These are phyloP conservation scores for Bradypus variegatus DNA, from an alignment of 2,797 vertebrate species.

Conservation along the genomic window DNA sequence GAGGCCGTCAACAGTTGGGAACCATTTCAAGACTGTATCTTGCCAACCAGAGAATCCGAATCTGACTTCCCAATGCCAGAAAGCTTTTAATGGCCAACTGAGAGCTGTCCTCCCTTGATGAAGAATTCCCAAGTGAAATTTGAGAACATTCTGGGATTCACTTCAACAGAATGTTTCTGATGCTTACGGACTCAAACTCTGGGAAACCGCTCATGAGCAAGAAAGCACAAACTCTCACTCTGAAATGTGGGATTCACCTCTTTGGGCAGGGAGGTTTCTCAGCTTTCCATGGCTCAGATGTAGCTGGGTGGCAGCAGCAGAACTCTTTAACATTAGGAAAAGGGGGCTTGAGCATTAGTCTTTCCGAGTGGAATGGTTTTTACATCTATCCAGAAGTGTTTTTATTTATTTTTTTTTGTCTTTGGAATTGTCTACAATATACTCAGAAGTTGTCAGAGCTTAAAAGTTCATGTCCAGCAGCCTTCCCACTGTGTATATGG, in stretches of 20 bases:
- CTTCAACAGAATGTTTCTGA: not conserved
- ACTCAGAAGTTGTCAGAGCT: not conserved
- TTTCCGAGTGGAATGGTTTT: not conserved
- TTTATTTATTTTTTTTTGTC: not conserved
- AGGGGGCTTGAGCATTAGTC: fast-evolving
- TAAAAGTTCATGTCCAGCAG: fast-evolving
- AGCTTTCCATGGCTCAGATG: conserved; percentile 31
- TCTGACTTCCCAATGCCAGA: conserved; percentile 56
- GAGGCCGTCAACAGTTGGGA: conserved; percentile 62
- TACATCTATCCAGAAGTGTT: too few species aligned
- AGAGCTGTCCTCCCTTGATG: conserved; percentile 47
- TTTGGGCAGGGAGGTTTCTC: not conserved
- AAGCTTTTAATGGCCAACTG: conserved; percentile 51
- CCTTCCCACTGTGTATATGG: not conserved
- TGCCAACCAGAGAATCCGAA: conserved; percentile 55
- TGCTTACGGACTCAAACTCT: fast-evolving
- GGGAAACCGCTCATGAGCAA: not conserved
- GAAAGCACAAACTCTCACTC: not conserved
- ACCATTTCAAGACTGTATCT: conserved; percentile 55
- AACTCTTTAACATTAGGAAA: not conserved
- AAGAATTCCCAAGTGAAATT: conserved; percentile 53
- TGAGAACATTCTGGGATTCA: not conserved
- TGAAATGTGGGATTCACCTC: fast-evolving
- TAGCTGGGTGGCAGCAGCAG: not conserved
- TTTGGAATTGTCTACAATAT: not conserved